Evolutionary conservation across 37 sponge, comb jelly and placozoan genomes (phyloP).

Genomic region (Mnemiopsis leidyi): DNA sequence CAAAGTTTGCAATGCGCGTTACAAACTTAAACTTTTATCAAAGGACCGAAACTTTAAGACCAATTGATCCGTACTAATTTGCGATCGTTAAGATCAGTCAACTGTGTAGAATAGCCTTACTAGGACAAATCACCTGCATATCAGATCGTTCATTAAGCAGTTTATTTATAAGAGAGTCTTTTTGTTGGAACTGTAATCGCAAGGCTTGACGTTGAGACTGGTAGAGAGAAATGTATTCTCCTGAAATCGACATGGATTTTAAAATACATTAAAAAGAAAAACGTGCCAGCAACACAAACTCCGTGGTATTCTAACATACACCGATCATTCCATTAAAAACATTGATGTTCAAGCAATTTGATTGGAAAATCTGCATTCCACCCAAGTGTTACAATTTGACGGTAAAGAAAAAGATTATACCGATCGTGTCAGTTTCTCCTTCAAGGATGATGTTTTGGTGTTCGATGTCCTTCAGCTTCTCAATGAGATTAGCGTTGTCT

Average conservation of each 20-base stretch:
- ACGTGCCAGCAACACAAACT: neutral
- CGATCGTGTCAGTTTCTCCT: slow-evolving; percentile 45
- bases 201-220: slow-evolving; percentile 43
- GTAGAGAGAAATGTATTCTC: slow-evolving; percentile 25
- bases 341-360: neutral
- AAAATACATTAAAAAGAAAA: neutral
- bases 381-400: neutral
- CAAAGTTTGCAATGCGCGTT: neutral
- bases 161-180: slow-evolving; percentile 42
- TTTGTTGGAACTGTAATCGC: slow-evolving; percentile 38
- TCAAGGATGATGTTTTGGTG: neutral
- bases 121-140: slow-evolving; percentile 60
- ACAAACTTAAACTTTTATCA: neutral
- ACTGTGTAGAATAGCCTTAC: too few relatives aligned
- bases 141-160: slow-evolving; percentile 51
- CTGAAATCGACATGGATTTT: neutral
- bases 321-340: neutral
- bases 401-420: neutral
- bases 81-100: too few relatives aligned
- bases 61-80: too few relatives aligned
- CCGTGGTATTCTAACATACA: neutral
- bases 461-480: slow-evolving; percentile 35
- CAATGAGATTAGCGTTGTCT: neutral
- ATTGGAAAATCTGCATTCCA: neutral
- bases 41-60: too few relatives aligned